Base-by-base conservation (phyloP, 1,140 invertebrate genomes). In the Lepeophtheirus salmonis region DNA sequence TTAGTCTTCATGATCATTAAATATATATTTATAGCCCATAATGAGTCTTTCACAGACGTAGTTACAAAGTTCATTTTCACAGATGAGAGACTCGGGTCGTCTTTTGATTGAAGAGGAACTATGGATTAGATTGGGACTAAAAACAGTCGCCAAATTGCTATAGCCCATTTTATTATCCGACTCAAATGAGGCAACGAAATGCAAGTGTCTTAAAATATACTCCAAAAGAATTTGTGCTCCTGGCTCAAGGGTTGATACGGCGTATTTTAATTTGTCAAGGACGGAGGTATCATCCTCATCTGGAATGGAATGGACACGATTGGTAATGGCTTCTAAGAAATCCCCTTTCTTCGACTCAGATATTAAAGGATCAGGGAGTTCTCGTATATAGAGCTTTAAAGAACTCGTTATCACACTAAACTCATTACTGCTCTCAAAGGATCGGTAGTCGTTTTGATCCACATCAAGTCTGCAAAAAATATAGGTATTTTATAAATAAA, bases 91-190 rank as follows among this genome's bases (percentile, higher is more conserved):
- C 30, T 41, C 30, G n/a, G 30, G 30, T 6, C 30, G 30, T n/a
- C 30, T 41, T n/a, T 41, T 41, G 30, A n/a, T n/a, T 10, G 30
- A 41, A 6, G 30, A 41, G 22, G 3, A 6, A 25, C 17, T 57
- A n/a, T 57, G 23, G n/a, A 57, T 25, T n/a, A 57, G 21, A n/a
- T 41, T 57, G 2, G 55, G 55, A 16, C 13, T n/a, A 25, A 57
- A 26, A 2, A 57, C 55, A 12, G 26, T 30, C 13, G 55, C 4
- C 22, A 57, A 30, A 25, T 41, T 57, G 20, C 26, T 57, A 2
- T 20, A n/a, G 55, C 26, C 55, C 55, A 57, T 57, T 41, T 41
- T 25, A 23, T 57, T 57, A 16, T 25, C 55, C 2, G 23, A 16
- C 55, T 26, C 26, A 16, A 24, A 18, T 17, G 55, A 25, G 30